A percentile compares a stretch with the other conserved stretches of the same genome.
These are phyloP conservation scores for Euleptes europaea DNA, from an alignment of 2,113 vertebrate genomes.

Conservation along the genomic window DNA sequence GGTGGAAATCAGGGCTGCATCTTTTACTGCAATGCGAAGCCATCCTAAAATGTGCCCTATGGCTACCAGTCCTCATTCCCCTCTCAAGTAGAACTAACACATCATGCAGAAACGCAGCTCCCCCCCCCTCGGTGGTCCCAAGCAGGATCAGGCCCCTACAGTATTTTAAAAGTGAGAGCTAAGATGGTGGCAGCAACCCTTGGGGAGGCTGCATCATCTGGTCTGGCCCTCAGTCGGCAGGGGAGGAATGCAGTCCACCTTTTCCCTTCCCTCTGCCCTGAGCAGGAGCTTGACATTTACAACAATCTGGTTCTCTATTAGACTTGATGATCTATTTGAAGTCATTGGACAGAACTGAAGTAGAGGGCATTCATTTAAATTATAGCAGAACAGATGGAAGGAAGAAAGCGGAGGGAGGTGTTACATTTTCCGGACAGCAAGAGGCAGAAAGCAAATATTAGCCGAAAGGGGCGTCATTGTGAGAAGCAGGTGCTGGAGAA, in stretches of 20 bases:
- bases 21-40: not conserved
- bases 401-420: conserved; percentile 5
- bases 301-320: conserved; percentile 26
- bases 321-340: conserved; percentile 57
- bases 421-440: conserved; percentile 4
- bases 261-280: not conserved
- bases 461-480: not conserved
- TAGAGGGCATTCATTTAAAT: conserved; percentile 57
- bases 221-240: not conserved
- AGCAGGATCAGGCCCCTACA: too few species aligned
- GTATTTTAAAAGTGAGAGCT: too few species aligned
- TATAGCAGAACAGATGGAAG: conserved; percentile 18
- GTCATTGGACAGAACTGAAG: conserved; percentile 39
- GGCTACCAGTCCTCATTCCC: not conserved
- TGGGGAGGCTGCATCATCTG: too few species aligned
- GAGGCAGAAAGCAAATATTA: conserved; percentile 1
- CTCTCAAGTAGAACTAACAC: rapidly evolving
- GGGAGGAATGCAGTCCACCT: rapidly evolving
- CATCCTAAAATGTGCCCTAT: not conserved
- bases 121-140: too few species aligned
- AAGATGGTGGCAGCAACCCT: too few species aligned
- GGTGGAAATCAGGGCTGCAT: not conserved
- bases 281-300: conserved; percentile 30
- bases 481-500: not conserved
- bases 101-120: not conserved